Evolutionary conservation across 2,113 vertebrate genomes (phyloP), one percentile per base, ranked within the genome.

Genomic region (Oryzias javanicus): DNA sequence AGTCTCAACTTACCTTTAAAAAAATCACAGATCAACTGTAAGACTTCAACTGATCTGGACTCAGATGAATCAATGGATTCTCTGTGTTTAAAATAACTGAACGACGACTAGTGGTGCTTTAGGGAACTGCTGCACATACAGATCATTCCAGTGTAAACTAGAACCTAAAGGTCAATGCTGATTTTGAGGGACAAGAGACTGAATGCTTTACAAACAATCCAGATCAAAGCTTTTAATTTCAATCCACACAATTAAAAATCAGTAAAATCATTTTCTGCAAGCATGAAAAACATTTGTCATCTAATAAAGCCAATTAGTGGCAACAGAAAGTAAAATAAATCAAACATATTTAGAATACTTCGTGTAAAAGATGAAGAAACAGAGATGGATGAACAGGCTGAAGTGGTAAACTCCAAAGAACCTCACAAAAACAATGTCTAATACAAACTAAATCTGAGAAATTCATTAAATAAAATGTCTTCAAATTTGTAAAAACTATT

Each of bases 341-440:
- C 27, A 35, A 35, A 2, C 12, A 3, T 35, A 8, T 35, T 12
- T 12, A 12, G 8, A 35, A 35, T 35, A 8, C 71, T 60, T 65
- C 66, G 1, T 27, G 6, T 6, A 5, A 27, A 29, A 46, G 55
- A 58, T 18, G n/a, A 60, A 41, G 64, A 49, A 65, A 59, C 67
- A 65, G 70, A 35, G 74, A 79, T 63, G 76, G 76, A 55, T 71
- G 74, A 72, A 62, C 88, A 81, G 76, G 81, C 64, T 82, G 81
- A 73, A 10, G 70, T 80, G 82, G 82, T 85, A 67, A 78, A 69
- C 61, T 64, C 29, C 51, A 45, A 15, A 17, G 64, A 58, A 4
- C 47, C 42, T 19, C 41, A 29, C 55, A 64, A 35, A 14, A 4
- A 12, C 24, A 16, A 35, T 35, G 10, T 35, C 0, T 12, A 35